Evolutionary conservation across 2,113 vertebrate genomes (phyloP), one percentile per base, ranked within the genome.

Genomic region (Rhynchopsitta pachyrhyncha): DNA sequence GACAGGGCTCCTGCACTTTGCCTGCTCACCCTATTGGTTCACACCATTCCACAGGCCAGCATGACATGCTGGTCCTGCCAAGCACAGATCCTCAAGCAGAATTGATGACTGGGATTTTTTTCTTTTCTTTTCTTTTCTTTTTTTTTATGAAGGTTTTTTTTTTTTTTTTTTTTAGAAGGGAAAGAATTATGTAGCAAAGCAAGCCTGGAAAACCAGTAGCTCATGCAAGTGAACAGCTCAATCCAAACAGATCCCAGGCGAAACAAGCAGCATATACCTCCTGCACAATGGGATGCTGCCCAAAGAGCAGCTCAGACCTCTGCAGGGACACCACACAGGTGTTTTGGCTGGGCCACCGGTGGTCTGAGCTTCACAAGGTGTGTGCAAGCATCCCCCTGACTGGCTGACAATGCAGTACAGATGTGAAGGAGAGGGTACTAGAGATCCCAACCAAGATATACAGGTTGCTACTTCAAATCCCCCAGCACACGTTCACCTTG

Each of bases 41-140:
- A 14, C 52, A n/a, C 5, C 1, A 1, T 37, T 70, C 64, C 35
- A 10, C 0, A 3, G 46, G 17, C 14, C 4, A 5, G 37, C 0
- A 1, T 23, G 42, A 33, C 39, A 25, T 5, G 1, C 0, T 0
- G 9, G 12, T 28, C 31, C 80, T 77, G 66, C 57, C 1, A 1
- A 59, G n/a, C 25, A 25, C 0, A 0, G 31, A 41, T 66, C 27
- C 35, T 76, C 85, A 49, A 29, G 16, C 27, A 49, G 12, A 46
- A 62, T 24, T 2, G 2, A 29, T 42, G 11, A 53, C 20, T 60
- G 33, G 9, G 24, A 27, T 31, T 3, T 46, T 49, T 10, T 2
- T 42, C 20, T 20, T 25, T 10, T 11, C 1, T 44, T 22, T 39
- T 42, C 16, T 39, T 18, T 8, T 7, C n/a, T 17, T 44, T 41